Evolutionary conservation across 2,888 invertebrate genomes (phyloP), one percentile per base, ranked within the genome.

Genomic region (Aromia moschata): DNA sequence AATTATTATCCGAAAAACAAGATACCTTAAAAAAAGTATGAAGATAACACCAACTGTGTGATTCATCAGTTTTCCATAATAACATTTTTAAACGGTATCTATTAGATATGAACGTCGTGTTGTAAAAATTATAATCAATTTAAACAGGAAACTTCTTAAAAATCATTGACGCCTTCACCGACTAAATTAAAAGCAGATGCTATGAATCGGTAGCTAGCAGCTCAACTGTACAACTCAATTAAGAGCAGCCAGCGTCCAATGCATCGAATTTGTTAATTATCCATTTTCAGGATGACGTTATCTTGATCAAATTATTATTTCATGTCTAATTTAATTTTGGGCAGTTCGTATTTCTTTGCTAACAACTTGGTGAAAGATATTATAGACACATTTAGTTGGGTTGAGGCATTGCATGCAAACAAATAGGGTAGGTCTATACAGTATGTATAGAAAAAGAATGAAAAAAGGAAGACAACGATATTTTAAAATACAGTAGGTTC

Each of bases 261-360:
- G 16, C 25, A 56, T 51, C 57, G 30, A 65, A 65, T 58, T 55
- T 66, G 65, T 60, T 66, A 57, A 57, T 57, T 57, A 57, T 51
- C 57, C 49, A 30, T 57, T 57, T 44, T 51, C 12, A 38, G 25
- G 25, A 16, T 44, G 57, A 51, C 57, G 44, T 14, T 44, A 57
- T 51, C 57, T 43, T 30, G 17, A 37, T 25, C 25, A 56, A 43
- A 43, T 17, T 49, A 56, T 49, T 43, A 33, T 51, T 25, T 31
- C 14, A 36, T 44, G 36, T 10, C 10, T 56, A 37, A 51, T 43
- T 36, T 44, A 56, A 56, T 44, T 43, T n/a, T 33, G 31, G 18
- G 36, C 7, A 36, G 25, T 7, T 25, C 25, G 3, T 25, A 41
- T 33, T 17, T 20, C n/a, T n/a, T n/a, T n/a, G n/a, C n/a, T n/a